Base-by-base conservation (phyloP, 1,140 invertebrate species). In the Sinonovacula constricta region DNA sequence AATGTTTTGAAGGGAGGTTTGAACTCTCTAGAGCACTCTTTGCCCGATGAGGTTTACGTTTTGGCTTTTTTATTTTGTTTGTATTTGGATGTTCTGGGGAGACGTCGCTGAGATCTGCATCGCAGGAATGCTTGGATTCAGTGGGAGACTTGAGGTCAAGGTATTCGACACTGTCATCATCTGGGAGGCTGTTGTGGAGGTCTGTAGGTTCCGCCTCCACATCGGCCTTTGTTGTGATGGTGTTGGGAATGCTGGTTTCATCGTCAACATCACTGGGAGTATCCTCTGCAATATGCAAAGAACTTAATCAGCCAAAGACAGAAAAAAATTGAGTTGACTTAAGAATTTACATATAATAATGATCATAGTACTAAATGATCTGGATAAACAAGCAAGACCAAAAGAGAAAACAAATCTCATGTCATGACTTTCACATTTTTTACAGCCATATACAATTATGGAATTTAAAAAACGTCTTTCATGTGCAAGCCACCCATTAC, bases 211-310 rank as follows among this genome's bases (percentile, higher is more conserved):
- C 75, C 12, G 54, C 67, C 24, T 78, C 75, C n/a, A 78, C 75
- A 36, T 78, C 75, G 18, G 75, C 75, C 63, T 78, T 78, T 33
- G 75, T 78, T n/a, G 75, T 78, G 15, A 78, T 78, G 28, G 75
- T 69, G 56, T 78, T 78, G 34, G 75, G 75, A n/a, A 78, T 39
- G 53, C 57, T 78, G n/a, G 30, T 54, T 24, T 78, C 67, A 49
- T 78, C 75, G 14, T 78, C 75, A 30, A 24, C 57, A 54, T 78
- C 75, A 53, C 65, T 51, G 51, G 56, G 75, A 5, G 75, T 78
- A 24, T 78, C 75, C 22, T 69, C 66, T 69, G 33, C 0, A 70
- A 78, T 3, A 69, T 3, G 34, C 2, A 14, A 68, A 45, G 30
- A 39, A 59, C n/a, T n/a, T n/a, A n/a, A n/a, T n/a, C n/a, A n/a